Evolutionary conservation across 2,797 vertebrate genomes (phyloP).

Genomic region (Mus spretus): DNA sequence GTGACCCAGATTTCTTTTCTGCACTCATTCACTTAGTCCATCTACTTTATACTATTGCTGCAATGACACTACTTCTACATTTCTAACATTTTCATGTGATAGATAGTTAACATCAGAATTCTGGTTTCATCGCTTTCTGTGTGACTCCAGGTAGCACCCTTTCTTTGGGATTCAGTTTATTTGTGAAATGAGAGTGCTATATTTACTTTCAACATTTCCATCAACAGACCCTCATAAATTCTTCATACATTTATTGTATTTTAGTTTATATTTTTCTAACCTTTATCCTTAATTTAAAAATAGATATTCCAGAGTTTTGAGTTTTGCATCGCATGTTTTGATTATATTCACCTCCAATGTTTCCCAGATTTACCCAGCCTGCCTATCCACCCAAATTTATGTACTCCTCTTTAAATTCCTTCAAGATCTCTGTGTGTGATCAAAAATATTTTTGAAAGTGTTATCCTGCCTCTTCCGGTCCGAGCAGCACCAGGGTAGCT

Average conservation of each 20-base stretch:
- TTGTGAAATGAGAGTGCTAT: slow-evolving; percentile 3
- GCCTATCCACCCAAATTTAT: background rate
- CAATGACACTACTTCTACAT: background rate
- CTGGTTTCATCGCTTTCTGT: background rate
- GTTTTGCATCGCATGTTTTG: background rate
- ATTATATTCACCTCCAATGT: background rate
- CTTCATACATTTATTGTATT: background rate
- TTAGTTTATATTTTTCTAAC: background rate
- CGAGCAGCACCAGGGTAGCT: too few relatives aligned
- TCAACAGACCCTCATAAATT: background rate
- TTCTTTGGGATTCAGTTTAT: slow-evolving; percentile 21
- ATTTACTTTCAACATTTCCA: slow-evolving; percentile 2
- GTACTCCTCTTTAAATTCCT: background rate
- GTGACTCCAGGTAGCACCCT: background rate
- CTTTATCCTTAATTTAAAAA: background rate
- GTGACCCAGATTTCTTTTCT: background rate
- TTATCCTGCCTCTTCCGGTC: too few relatives aligned
- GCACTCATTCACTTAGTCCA: background rate
- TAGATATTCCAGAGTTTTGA: background rate
- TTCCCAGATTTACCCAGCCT: background rate
- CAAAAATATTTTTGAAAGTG: background rate
- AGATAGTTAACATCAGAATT: background rate
- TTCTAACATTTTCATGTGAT: slow-evolving; percentile 24
- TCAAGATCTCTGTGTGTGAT: background rate
- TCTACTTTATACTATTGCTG: background rate